phyloP scores from a whole-genome alignment of 2,888 invertebrate genomes.

The Drosophila silvestris region DNA sequence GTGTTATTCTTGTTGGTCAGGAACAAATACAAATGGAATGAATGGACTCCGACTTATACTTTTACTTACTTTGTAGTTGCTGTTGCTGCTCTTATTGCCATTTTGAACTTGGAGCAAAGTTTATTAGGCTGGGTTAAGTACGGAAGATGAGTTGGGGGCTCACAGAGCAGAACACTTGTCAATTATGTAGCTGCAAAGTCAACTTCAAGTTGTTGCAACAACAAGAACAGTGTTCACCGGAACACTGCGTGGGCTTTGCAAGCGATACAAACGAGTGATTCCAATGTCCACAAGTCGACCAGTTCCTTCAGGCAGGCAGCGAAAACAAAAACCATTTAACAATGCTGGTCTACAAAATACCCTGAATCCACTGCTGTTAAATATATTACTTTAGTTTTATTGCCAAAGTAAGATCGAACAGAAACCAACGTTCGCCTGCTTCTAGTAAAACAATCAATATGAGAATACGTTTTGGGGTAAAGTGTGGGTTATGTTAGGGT shows the following conservation, averaged over 20 bases:
- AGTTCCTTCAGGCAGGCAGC: constrained; percentile 16
- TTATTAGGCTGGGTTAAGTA: constrained; percentile 36
- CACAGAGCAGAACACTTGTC: constrained; percentile 45
- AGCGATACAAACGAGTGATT: constrained; percentile 58
- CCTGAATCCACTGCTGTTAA: not conserved
- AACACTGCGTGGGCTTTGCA: constrained; percentile 28
- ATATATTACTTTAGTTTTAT: not conserved
- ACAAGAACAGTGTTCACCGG: constrained; percentile 17
- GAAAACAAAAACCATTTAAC: constrained; percentile 20
- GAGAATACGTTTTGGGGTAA: not conserved
- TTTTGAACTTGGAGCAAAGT: constrained; percentile 68
- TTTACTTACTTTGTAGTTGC: constrained; percentile 10
- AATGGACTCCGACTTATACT: constrained; percentile 54
- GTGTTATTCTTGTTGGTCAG: too few relatives aligned
- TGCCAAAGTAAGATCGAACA: not conserved
- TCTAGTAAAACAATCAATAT: not conserved
- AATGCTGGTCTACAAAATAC: not conserved
- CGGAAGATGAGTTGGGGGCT: not conserved
- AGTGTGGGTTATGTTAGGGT: not conserved
- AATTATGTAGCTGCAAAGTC: constrained; percentile 59
- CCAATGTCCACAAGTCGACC: constrained; percentile 38
- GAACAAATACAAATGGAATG: constrained; percentile 18
- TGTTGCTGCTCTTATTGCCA: constrained; percentile 33
- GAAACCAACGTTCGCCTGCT: not conserved
- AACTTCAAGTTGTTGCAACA: constrained; percentile 15